Base-by-base conservation (phyloP, 2,113 vertebrate genomes). In the Lycocorax pyrrhopterus region DNA sequence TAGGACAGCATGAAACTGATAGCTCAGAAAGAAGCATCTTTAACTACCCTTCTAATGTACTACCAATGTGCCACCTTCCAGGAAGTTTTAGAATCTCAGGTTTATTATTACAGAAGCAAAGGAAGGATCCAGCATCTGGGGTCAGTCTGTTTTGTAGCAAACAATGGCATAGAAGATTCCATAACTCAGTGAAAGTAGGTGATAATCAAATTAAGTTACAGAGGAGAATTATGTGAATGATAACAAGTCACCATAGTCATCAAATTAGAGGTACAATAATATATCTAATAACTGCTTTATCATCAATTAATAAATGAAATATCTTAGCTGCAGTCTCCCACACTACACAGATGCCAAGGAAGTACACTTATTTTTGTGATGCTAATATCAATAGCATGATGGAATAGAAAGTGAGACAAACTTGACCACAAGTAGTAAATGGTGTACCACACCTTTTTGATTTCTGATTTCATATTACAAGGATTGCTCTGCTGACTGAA, bases 401-500 rank as follows among this genome's bases (percentile, higher is more conserved):
- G 68, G 90, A 91, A 64, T 6, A 53, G 32, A 69, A 52, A 66
- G 43, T 32, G 29, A 80, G 41, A 86, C 15, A 69, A 96, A 69
- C 10, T 39, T 1, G 2, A 76, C 7, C 21, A 32, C 17, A 27
- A 26, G 26, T 26, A 67, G 13, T 27, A 76, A 77, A 63, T 33
- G 39, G 26, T 84, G 53, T 66, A 94, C 80, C 59, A 49, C 56
- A 99, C 98, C 98, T 99, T 99, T 97, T 98, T 98, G 74, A 99
- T 98, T 97, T 99, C 98, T 93, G 96, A 97, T 92, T 99, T 99
- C 94, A 99, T 96, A 88, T 98, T 97, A 97, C 96, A 98, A 4
- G 98, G 98, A 89, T 98, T 98, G 47, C 98, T 99, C 71, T 98
- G 98, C 30, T 94, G 92, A 63, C 98, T 98, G 97, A 99, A 99